Evolutionary conservation across 2,113 vertebrate species (phyloP).

Genomic region (Calyptommatus sinebrachiatus): DNA sequence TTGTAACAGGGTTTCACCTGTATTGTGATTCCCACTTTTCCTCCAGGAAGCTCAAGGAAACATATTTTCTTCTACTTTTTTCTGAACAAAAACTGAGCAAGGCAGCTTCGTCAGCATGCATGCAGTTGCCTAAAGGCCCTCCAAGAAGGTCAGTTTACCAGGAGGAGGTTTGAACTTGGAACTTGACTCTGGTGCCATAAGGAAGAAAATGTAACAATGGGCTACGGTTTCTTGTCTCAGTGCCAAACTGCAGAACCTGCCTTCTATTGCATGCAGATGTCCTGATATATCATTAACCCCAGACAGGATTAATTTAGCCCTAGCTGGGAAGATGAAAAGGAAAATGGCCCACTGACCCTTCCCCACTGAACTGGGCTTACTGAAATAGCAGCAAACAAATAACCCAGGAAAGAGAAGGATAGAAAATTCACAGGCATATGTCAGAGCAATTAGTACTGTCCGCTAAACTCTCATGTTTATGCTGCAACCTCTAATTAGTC

Average conservation of each 20-base stretch:
- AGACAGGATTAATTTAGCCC: constrained; percentile 1
- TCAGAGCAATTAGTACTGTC: background rate
- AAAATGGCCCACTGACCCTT: background rate
- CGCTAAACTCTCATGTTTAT: background rate
- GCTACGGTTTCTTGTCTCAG: background rate
- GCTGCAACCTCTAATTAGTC: background rate
- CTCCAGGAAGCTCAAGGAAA: background rate
- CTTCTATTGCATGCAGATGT: background rate
- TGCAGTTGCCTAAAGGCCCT: background rate
- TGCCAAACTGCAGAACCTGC: background rate
- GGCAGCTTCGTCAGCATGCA: background rate
- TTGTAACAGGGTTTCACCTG: too few species aligned
- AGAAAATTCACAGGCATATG: background rate
- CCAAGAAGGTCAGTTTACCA: background rate
- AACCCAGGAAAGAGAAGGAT: background rate
- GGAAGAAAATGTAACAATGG: background rate
- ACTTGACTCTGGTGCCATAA: background rate
- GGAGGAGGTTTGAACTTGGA: background rate
- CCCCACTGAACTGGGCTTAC: background rate
- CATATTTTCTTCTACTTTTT: background rate
- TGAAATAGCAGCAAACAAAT: constrained; percentile 7
- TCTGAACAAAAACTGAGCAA: background rate
- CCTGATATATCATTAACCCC: rapidly evolving
- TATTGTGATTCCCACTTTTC: background rate
- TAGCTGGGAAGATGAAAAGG: background rate